These are phyloP conservation scores for Argyra leucocephala DNA, from an alignment of 2,888 invertebrate species.

Conservation along the genomic window DNA sequence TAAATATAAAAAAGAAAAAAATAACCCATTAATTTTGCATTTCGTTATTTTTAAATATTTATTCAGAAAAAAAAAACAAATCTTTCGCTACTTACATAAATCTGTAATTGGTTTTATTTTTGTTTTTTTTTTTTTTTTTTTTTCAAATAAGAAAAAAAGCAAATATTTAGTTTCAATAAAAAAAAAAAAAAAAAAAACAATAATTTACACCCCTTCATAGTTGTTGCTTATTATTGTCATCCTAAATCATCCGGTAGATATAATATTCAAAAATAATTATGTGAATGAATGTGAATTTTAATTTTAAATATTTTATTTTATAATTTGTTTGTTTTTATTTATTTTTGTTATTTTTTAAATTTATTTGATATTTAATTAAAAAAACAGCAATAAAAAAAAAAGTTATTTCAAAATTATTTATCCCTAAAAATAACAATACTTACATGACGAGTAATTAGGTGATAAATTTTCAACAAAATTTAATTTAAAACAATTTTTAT, in stretches of 20 bases:
- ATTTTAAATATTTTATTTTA: too few species aligned
- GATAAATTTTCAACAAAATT: too few species aligned
- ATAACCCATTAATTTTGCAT: too few species aligned
- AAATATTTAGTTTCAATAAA: neutral
- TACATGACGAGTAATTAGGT: too few species aligned
- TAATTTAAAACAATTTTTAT: too few species aligned
- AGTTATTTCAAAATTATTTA: too few species aligned
- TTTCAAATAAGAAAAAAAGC: neutral
- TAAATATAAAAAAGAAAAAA: too few species aligned
- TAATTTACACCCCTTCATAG: neutral
- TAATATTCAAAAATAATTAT: neutral
- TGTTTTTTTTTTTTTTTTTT: too few species aligned
- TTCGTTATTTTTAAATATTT: neutral
- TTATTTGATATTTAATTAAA: neutral
- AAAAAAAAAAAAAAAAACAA: neutral
- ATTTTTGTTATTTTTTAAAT: neutral
- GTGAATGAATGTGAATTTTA: neutral
- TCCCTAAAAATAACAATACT: too few species aligned
- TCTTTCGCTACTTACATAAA: neutral
- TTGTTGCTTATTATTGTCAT: neutral
- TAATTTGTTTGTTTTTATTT: too few species aligned
- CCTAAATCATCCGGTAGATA: neutral
- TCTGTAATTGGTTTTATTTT: neutral
- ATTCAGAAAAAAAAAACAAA: neutral
- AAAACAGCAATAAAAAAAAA: too few species aligned